Conservation (phyloP, 2,113 vertebrate species). For the Seriola quinqueradiata region DNA sequence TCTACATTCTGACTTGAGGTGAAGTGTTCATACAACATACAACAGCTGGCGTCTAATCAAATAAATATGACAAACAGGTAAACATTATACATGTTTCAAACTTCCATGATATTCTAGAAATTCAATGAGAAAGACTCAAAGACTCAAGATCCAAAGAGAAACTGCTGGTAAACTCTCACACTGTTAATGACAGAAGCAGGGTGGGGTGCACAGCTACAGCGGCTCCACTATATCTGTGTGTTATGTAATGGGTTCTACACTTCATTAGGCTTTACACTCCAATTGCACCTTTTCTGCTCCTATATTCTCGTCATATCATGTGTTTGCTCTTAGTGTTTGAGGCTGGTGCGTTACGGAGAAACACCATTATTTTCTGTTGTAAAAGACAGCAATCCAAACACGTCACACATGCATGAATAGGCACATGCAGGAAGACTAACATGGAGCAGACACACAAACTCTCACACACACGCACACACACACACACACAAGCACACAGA, state of each 20-base stretch:
- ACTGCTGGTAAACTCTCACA: background rate
- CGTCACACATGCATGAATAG: conserved; percentile 8
- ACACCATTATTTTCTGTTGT: conserved; percentile 36
- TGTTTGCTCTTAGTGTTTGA: conserved; percentile 52
- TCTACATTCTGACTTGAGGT: background rate
- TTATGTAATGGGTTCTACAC: conserved; percentile 48
- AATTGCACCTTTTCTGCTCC: conserved; percentile 43
- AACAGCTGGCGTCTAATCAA: background rate
- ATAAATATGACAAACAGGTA: background rate
- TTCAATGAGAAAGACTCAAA: background rate
- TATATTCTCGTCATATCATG: conserved; percentile 26
- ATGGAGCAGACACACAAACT: background rate
- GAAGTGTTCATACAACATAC: accelerated
- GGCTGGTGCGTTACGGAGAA: conserved; percentile 34
- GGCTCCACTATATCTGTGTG: conserved; percentile 33
- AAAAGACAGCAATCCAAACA: conserved; percentile 28
- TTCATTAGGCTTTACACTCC: conserved; percentile 60
- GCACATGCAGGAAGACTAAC: background rate
- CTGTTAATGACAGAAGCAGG: conserved; percentile 9
- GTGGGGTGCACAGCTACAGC: conserved; percentile 6
- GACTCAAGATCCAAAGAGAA: background rate
- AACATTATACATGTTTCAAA: background rate
- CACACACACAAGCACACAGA: background rate
- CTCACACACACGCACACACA: too few species aligned
- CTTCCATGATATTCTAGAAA: background rate